Percentiles rank a stretch among this genome's conserved stretches.
Conservation (phyloP, 2,888 invertebrate species). For the Meteorus colon region DNA sequence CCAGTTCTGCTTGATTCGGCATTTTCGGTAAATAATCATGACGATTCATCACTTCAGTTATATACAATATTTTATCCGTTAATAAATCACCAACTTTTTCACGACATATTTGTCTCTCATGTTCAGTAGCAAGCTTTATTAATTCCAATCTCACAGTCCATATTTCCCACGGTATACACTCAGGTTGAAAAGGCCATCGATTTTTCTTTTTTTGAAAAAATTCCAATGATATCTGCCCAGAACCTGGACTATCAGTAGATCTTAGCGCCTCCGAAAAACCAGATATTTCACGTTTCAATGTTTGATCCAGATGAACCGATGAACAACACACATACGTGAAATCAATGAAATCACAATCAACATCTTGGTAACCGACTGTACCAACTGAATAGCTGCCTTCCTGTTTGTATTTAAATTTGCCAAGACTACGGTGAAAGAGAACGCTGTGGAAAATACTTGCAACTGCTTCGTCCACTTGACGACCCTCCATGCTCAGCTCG, state of each 20-base stretch:
- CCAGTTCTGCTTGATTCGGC: conserved; percentile 93
- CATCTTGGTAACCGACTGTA: conserved; percentile 95
- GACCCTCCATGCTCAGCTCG: conserved; percentile 89
- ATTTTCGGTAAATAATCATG: conserved; percentile 98
- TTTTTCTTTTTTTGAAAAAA: conserved; percentile 94
- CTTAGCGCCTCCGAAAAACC: conserved; percentile 86
- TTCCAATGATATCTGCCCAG: conserved; percentile 92
- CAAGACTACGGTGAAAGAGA: conserved; percentile 90
- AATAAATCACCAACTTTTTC: conserved; percentile 91
- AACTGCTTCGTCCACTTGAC: conserved; percentile 94
- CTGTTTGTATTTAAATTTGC: conserved; percentile 94
- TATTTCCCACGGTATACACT: conserved; percentile 98
- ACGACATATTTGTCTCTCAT: conserved; percentile 89
- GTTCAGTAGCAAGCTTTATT: conserved; percentile 88
- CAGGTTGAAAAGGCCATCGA: conserved; percentile 90
- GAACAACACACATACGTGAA: conserved; percentile 97
- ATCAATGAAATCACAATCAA: conserved; percentile 98
- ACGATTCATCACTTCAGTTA: conserved; percentile 95
- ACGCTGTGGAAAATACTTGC: conserved; percentile 94
- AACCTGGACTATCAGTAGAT: conserved; percentile 80
- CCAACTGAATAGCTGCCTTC: conserved; percentile 97
- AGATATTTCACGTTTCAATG: conserved; percentile 84
- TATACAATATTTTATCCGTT: conserved; percentile 94
- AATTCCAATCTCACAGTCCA: conserved; percentile 96
- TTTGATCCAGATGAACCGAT: conserved; percentile 84